Evolutionary conservation across 1,140 invertebrate species (phyloP).

Genomic region (Anagrus nilaparvatae): DNA sequence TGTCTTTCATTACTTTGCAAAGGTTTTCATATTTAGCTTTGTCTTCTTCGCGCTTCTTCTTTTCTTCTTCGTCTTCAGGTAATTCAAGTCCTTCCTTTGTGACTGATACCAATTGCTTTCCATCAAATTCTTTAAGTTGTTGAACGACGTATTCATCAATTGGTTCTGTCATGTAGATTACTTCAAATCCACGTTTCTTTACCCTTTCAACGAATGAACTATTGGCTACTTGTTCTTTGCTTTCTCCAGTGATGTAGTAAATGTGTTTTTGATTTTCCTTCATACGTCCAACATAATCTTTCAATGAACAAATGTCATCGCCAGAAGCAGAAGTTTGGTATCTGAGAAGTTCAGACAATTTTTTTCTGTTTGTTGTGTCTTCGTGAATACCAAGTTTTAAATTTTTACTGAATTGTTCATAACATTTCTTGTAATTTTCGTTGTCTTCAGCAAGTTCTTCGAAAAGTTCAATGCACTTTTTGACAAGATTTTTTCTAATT

Average conservation of each 20-base stretch:
- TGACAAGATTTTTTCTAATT: constrained; percentile 96
- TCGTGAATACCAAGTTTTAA: constrained; percentile 97
- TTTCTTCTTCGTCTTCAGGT: constrained; percentile 93
- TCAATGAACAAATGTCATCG: constrained; percentile 84
- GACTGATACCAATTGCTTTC: constrained; percentile 90
- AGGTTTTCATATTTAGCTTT: constrained; percentile 89
- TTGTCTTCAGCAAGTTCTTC: constrained; percentile 94
- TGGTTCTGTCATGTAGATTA: constrained; percentile 97
- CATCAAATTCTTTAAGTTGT: constrained; percentile 95
- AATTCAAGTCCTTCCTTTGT: constrained; percentile 96
- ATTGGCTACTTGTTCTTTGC: constrained; percentile 86
- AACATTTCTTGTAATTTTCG: constrained; percentile 97
- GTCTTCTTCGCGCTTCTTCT: constrained; percentile 94
- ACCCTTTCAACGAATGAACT: constrained; percentile 96
- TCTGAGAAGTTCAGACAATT: constrained; percentile 82
- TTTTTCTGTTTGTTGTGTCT: constrained; percentile 89
- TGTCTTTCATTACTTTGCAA: constrained; percentile 98
- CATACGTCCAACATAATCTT: constrained; percentile 95
- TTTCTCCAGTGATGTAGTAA: constrained; percentile 97
- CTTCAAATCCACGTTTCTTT: constrained; percentile 94
- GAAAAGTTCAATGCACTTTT: constrained; percentile 95
- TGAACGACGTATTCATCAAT: constrained; percentile 99
- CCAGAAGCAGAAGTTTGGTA: constrained; percentile 91
- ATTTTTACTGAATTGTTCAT: constrained; percentile 97
- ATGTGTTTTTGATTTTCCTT: constrained; percentile 97